Base-by-base conservation (phyloP, 2,888 invertebrate genomes). In the Cristatella mucedo region DNA sequence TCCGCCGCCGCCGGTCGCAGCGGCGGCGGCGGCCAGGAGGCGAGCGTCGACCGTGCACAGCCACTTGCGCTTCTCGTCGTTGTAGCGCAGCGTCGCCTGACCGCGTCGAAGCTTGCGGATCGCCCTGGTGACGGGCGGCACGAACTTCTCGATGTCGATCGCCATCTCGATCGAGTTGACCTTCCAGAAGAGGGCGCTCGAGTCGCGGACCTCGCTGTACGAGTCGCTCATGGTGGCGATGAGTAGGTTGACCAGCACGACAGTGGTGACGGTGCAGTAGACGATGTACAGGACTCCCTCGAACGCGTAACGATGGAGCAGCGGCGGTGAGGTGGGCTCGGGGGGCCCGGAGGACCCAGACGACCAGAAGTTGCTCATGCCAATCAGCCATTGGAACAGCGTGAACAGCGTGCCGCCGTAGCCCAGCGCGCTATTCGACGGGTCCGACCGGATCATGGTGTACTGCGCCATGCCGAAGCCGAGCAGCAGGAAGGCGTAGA, bases 181-280 rank as follows among this genome's bases (percentile, higher is more conserved):
- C 24, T 57, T 45, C 63, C 63, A 62, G 4, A 50, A 48, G 6
- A 56, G 46, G 22, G 50, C 50, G 31, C 61, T 56, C 15, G 49
- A 49, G 21, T 46, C 41, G 16, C 55, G 38, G 31, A 58, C 55
- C 34, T 45, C 47, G 5, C 49, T 45, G 38, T 59, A 57, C 1
- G 59, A 57, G 33, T 57, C 56, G 42, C 56, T 59, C 56, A 59
- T 57, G 56, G 57, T 57, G 15, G 59, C 59, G 34, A 57, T 57
- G 11, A 59, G 53, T 3, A 59, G 46, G 41, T 59, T 59, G 9
- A 59, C 46, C 7, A 59, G 41, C 5, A 59, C 47, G 20, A 57
- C 55, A 5, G 54, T 55, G 4, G 51, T 51, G 4, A 59, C 44
- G 2, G 59, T 46, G 19, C 61, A 53, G 46, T 63, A 63, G 6